Percentiles rank a stretch among this genome's conserved stretches.
These are phyloP conservation scores for Lasioglossum lativentre DNA, from an alignment of 2,888 invertebrate species.

Conservation along the genomic window DNA sequence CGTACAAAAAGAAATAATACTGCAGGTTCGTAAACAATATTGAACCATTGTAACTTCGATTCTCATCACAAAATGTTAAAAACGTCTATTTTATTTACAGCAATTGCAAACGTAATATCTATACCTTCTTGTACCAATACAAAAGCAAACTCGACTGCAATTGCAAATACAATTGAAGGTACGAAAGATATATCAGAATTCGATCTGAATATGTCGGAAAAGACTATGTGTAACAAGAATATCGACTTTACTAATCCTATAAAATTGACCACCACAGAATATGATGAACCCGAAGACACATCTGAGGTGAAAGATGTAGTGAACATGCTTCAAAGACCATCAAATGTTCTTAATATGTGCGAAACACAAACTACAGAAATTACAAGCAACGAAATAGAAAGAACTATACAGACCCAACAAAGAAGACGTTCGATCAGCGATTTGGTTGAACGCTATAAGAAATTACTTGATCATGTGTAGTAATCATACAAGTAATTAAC, in stretches of 20 bases:
- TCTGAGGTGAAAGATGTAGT: constrained; percentile 42
- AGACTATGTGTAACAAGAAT: constrained; percentile 57
- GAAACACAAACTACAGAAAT: constrained; percentile 53
- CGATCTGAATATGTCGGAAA: constrained; percentile 63
- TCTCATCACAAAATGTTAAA: not conserved
- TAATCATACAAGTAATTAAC: constrained; percentile 27
- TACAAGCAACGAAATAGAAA: constrained; percentile 23
- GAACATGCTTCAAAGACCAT: constrained; percentile 26
- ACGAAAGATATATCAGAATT: constrained; percentile 68
- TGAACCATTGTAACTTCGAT: not conserved
- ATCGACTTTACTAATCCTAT: constrained; percentile 60
- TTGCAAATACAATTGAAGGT: constrained; percentile 66
- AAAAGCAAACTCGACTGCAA: constrained; percentile 73
- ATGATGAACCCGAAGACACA: constrained; percentile 26
- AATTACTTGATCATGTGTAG: constrained; percentile 61
- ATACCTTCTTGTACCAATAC: constrained; percentile 64
- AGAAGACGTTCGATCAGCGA: constrained; percentile 79
- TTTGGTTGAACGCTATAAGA: constrained; percentile 80
- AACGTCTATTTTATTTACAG: constrained; percentile 57
- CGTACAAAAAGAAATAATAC: constrained; percentile 39
- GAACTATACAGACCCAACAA: constrained; percentile 29
- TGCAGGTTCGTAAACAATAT: constrained; percentile 52
- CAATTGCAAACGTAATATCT: constrained; percentile 70
- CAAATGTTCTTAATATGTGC: constrained; percentile 52
- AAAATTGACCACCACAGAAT: constrained; percentile 41